Evolutionary conservation across 2,113 vertebrate genomes (phyloP), one percentile per base, ranked within the genome.

Genomic region (Hystrix brachyura): DNA sequence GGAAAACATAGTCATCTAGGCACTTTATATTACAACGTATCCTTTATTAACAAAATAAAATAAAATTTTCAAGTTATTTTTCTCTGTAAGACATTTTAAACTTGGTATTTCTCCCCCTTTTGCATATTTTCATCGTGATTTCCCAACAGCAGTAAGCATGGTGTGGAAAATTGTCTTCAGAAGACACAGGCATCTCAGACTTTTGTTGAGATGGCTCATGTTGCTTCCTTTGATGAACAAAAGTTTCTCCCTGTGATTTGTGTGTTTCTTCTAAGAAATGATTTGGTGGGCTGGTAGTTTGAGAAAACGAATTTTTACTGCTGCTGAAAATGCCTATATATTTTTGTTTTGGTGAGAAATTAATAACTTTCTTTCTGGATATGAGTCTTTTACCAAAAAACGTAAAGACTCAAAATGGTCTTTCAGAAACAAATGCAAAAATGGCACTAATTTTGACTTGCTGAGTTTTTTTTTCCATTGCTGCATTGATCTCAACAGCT

Each of bases 401-500:
- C 67, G 7, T 84, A 72, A 93, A 93, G 79, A 57, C 32, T 85
- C 48, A 48, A 96, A 90, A 80, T 65, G 32, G 74, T 60, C 95
- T 96, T 92, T 96, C 87, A 97, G 93, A 51, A 98, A 87, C 82
- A 91, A 97, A 59, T 4, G n/a, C 34, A 97, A 38, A 98, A 98
- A 97, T 71, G 87, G 91, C 85, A 91, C 72, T 95, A 96, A 97
- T 96, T 98, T 92, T 96, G 93, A 95, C 43, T 76, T 95, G n/a
- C 81, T 88, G n/a, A 87, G 67, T 43, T 7, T 76, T 60, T 53
- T 55, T 74, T 12, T 11, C 57, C 10, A 87, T 82, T 43, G 72
- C 78, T 95, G 48, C 88, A 87, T 94, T 94, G 87, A 98, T 98
- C 85, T 94, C 89, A 96, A 95, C 97, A 98, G 95, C 98, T 98